A percentile compares a stretch with the other conserved stretches of the same genome.
Evolutionary conservation across 2,888 invertebrate species (phyloP).

Genomic region (Dolomedes plantarius): DNA sequence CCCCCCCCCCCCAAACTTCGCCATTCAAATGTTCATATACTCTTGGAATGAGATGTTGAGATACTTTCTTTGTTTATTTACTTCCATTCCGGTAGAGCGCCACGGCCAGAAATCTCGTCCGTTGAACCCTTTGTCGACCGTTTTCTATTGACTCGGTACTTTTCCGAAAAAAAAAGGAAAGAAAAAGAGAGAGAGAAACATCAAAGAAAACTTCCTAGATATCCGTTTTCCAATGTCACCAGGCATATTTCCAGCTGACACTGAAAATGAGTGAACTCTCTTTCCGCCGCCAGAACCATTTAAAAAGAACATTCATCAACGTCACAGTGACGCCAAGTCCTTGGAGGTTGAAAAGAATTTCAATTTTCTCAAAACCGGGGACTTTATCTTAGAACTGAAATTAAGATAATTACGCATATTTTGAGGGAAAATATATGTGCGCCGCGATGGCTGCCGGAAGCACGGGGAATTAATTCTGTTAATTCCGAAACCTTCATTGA

Average conservation of each 20-base stretch:
- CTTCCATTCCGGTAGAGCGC: background rate
- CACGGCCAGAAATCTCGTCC: background rate
- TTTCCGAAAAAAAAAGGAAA: background rate
- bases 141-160: background rate
- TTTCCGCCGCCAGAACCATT: background rate
- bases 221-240: background rate
- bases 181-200: background rate
- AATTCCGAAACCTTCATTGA: no score
- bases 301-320: slow-evolving; percentile 14
- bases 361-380: no score
- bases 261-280: background rate
- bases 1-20: no score
- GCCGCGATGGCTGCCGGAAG: no score
- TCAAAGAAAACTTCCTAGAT: background rate
- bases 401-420: no score
- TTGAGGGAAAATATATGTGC: no score
- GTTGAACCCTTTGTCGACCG: background rate
- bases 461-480: no score
- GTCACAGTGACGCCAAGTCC: background rate
- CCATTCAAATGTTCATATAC: no score
- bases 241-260: background rate
- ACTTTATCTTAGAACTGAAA: no score
- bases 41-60: no score
- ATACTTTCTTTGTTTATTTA: background rate
- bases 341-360: no score